Conservation (phyloP, 2,113 vertebrate species). For the Ginglymostoma cirratum region DNA sequence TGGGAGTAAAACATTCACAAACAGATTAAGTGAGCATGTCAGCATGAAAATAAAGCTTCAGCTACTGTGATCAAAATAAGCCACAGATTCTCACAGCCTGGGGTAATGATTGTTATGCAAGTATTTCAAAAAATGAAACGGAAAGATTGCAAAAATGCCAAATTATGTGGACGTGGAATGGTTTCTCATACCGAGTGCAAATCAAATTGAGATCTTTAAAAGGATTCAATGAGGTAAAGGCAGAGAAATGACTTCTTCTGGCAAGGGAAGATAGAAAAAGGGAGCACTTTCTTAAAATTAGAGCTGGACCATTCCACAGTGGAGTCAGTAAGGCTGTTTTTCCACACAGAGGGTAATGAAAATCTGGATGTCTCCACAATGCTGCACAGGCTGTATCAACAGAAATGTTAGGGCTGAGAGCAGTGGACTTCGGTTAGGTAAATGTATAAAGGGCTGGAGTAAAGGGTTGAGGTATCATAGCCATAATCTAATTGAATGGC, state of each 20-base stretch:
- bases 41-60: conserved; percentile 2
- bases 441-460: neutral
- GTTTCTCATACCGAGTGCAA: neutral
- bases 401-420: neutral
- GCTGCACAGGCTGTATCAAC: neutral
- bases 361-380: neutral
- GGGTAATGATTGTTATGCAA: neutral
- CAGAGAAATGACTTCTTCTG: neutral
- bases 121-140: neutral
- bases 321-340: neutral
- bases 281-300: neutral
- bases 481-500: neutral
- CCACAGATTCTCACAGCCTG: neutral
- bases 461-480: neutral
- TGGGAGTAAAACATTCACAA: conserved; percentile 5
- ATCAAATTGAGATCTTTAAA: neutral
- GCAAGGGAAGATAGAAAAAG: too few species aligned
- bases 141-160: neutral
- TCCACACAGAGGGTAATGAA: neutral
- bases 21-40: neutral
- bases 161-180: neutral
- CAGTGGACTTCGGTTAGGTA: neutral
- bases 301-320: neutral
- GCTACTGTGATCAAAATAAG: neutral
- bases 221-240: neutral